Conservation (phyloP, 2,113 vertebrate genomes). For the Zosterops borbonicus region DNA sequence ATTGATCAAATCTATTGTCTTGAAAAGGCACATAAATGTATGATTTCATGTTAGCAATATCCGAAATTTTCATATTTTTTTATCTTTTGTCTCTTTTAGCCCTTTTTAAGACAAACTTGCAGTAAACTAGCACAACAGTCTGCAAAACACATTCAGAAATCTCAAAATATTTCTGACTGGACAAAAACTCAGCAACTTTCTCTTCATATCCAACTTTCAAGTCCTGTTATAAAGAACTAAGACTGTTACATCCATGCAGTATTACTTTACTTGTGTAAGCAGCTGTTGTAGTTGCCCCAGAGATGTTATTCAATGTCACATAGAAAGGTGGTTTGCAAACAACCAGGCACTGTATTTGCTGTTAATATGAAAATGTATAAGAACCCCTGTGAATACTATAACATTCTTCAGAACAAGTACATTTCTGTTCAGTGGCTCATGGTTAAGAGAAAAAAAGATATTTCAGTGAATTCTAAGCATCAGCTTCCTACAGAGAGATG, state of each 20-base stretch:
- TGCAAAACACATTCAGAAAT: neutral
- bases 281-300: slow-evolving; percentile 24
- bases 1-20: neutral
- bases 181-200: neutral
- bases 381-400: neutral
- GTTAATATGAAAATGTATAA: neutral
- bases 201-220: neutral
- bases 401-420: neutral
- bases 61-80: neutral
- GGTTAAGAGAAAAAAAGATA: neutral
- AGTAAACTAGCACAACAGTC: neutral
- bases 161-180: neutral
- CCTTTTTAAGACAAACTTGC: neutral
- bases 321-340: neutral
- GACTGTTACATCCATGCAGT: neutral
- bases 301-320: neutral
- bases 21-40: neutral
- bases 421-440: neutral
- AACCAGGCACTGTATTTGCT: neutral
- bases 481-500: neutral
- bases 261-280: neutral
- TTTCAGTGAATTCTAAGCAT: neutral
- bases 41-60: neutral
- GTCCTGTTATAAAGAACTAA: neutral
- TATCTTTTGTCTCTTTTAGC: neutral